Conservation (phyloP, 2,797 vertebrate species). For the Hippocampus kuda region DNA sequence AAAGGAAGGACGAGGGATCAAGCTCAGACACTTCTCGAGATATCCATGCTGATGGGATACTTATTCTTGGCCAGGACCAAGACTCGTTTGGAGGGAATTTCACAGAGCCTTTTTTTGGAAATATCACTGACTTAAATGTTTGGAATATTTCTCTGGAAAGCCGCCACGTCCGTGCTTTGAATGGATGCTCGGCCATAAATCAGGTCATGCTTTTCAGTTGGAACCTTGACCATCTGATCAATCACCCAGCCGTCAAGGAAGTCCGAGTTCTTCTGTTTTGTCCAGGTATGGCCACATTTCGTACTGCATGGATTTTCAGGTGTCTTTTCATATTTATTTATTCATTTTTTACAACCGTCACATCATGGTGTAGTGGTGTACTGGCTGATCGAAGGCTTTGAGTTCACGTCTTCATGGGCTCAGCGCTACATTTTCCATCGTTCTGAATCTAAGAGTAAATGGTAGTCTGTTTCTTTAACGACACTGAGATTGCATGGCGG, state of each 20-base stretch:
- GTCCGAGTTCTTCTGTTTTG: constrained; percentile 61
- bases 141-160: constrained; percentile 66
- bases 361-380: background rate
- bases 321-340: background rate
- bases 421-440: background rate
- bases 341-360: no score
- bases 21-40: constrained; percentile 51
- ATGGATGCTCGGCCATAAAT: constrained; percentile 48
- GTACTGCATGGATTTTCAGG: background rate
- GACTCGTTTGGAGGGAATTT: constrained; percentile 85
- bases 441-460: background rate
- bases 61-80: constrained; percentile 89
- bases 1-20: constrained; percentile 55
- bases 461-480: background rate
- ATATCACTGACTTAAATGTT: constrained; percentile 76
- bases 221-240: constrained; percentile 50
- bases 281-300: constrained; percentile 51
- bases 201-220: constrained; percentile 67
- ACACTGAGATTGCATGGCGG: no score
- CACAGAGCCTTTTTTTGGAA: constrained; percentile 83
- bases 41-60: constrained; percentile 68
- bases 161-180: constrained; percentile 60
- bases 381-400: background rate
- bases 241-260: constrained; percentile 54
- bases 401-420: background rate